Base-by-base conservation (phyloP, 2,888 invertebrate genomes). In the Meteorus colon region DNA sequence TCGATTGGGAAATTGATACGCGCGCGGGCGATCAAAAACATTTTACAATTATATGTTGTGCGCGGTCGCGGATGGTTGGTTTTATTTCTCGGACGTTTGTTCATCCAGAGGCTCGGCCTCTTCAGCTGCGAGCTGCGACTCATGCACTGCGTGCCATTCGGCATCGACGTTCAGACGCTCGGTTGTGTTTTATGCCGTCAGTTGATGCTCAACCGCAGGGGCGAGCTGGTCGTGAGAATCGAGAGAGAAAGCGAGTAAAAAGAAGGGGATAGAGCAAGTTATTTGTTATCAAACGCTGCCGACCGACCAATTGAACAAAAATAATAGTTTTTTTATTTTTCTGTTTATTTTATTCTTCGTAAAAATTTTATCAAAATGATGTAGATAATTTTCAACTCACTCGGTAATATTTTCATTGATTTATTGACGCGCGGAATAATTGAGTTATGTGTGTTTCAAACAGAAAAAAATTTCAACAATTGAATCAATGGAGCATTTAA, bases 141-240 rank as follows among this genome's bases (percentile, higher is more conserved):
- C 34, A 62, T 41, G 37, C 19, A 27, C 16, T 60, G 31, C 34
- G 16, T 27, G 14, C 29, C 55, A 62, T 19, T 31, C 29, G 34
- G 66, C 51, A 68, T 74, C 74, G 55, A 78, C 77, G 79, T 81
- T 82, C 84, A 82, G 83, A 84, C 82, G 55, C 55, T 55, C n/a
- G 10, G 55, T 83, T 85, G 41, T 84, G 82, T 84, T 85, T 66
- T 73, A 71, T 84, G 84, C 86, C 84, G 85, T 87, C 87, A 89
- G 88, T 89, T 87, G 86, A 84, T 85, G 83, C 84, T 78, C 84
- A 85, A 86, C 87, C 86, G 86, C 83, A 55, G 85, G 82, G 81
- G 82, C 86, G 84, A 84, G 84, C 82, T 81, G 85, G 86, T 87
- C 84, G 85, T 5, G n/a, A 48, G 8, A 10, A 41, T 41, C 6